Base-by-base conservation (phyloP, 2,888 invertebrate genomes). In the Chymomyza caudatula region DNA sequence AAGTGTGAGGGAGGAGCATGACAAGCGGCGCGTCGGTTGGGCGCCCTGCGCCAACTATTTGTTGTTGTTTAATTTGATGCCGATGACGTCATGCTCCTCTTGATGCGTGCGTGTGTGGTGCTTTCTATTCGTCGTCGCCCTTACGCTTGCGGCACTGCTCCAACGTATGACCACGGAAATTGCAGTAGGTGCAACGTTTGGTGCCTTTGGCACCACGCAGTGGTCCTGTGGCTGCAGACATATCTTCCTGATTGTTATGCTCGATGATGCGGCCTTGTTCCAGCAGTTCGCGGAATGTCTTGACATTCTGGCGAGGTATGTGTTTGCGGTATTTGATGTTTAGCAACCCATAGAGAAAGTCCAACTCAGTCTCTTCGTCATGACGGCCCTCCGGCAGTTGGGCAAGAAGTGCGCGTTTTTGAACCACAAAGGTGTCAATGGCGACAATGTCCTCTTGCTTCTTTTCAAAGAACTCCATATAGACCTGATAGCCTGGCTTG, bases 401-500 rank as follows among this genome's bases (percentile, higher is more conserved):
- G 42, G 89, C 89, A 17, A 89, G 77, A 13, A 89, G 75, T 1
- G 89, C 89, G 4, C 89, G 81, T 63, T 89, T 87, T 57, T 83
- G 81, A 2, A 88, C 87, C 29, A 89, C 84, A 53, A 89, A 89
- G 5, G 84, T 83, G 63, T 89, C 89, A 53, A 89, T 89, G 60
- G 76, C 74, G 0, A 72, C 71, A n/a, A 4, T 2, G 20, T 86
- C 84, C 0, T 65, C 76, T 55, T 89, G 89, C 52, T 86, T 87
- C 19, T 77, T 69, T 53, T 87, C 85, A 63, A 88, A 88, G 64
- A 89, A 83, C 76, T 89, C 89, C 83, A 88, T 80, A 69, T 89
- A 89, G 29, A 89, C 79, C 74, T 89, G 89, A 57, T 89, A 89
- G 13, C 86, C 70, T 19, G 89, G 89, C 61, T 89, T 89, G 0